These are phyloP conservation scores for Heliocidaris erythrogramma DNA, from an alignment of 35 echinoderm and acorn worm genomes.

Conservation along the genomic window DNA sequence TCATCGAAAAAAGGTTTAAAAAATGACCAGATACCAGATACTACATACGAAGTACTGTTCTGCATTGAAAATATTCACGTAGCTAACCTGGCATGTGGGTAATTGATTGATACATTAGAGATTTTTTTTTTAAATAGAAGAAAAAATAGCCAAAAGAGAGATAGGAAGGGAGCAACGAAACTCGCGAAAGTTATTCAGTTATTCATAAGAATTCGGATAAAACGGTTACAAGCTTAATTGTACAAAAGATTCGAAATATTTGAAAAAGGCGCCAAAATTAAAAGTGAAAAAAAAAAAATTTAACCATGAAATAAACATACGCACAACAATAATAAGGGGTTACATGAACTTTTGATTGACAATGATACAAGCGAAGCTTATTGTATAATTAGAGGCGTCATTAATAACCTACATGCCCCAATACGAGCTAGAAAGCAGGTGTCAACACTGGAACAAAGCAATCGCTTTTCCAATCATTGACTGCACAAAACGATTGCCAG, in stretches of 20 bases:
- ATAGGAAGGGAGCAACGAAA: background rate
- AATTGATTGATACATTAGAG: too few species aligned
- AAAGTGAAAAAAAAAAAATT: background rate
- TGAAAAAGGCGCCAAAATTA: background rate
- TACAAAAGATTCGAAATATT: too few species aligned
- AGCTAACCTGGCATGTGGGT: too few species aligned
- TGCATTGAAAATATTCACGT: too few species aligned
- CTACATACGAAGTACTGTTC: too few species aligned
- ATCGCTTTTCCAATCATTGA: conserved; percentile 2
- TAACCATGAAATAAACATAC: background rate
- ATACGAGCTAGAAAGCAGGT: background rate
- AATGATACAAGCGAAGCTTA: background rate
- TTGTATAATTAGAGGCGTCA: conserved; percentile 2
- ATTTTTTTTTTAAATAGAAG: too few species aligned
- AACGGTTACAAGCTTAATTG: too few species aligned
- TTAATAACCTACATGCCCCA: background rate
- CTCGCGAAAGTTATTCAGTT: background rate
- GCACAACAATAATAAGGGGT: background rate
- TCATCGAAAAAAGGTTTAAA: too few species aligned
- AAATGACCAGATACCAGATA: too few species aligned
- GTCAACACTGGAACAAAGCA: background rate
- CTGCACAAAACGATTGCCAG: background rate
- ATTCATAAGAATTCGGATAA: background rate
- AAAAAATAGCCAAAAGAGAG: too few species aligned
- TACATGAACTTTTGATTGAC: background rate